phyloP scores from a whole-genome alignment of 2,113 vertebrate species.

The Clarias batrachus region DNA sequence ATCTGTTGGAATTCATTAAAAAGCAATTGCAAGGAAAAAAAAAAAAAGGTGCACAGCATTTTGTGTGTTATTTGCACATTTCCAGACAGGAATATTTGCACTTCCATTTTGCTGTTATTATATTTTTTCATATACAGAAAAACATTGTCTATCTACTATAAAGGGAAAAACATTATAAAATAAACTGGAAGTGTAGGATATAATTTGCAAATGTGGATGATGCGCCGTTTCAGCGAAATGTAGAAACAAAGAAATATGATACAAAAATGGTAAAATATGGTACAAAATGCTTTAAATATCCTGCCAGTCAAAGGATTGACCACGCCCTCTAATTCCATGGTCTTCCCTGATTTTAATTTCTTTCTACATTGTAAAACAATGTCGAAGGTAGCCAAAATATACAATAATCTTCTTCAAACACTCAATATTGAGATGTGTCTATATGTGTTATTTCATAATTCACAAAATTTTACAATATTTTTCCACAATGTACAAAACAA shows the following conservation, averaged over 20 bases:
- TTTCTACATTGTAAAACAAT: no score
- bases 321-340: no score
- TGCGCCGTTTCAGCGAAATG: neutral
- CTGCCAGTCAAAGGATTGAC: no score
- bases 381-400: no score
- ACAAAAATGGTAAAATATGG: no score
- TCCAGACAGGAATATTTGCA: conserved; percentile 21
- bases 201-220: conserved; percentile 1
- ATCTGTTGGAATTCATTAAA: conserved; percentile 43
- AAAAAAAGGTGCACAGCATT: conserved; percentile 6
- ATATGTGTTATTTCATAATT: no score
- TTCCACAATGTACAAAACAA: no score
- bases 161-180: conserved; percentile 11
- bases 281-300: no score
- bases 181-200: neutral
- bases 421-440: no score
- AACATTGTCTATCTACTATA: conserved; percentile 2
- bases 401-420: no score
- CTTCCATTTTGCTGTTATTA: neutral
- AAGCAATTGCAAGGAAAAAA: conserved; percentile 28
- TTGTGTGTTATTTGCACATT: conserved; percentile 14
- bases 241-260: neutral
- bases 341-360: no score
- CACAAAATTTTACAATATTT: no score
- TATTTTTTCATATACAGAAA: conserved; percentile 12